Base-by-base conservation (phyloP, 2,797 vertebrate genomes). In the Gymnopithys bicolor region DNA sequence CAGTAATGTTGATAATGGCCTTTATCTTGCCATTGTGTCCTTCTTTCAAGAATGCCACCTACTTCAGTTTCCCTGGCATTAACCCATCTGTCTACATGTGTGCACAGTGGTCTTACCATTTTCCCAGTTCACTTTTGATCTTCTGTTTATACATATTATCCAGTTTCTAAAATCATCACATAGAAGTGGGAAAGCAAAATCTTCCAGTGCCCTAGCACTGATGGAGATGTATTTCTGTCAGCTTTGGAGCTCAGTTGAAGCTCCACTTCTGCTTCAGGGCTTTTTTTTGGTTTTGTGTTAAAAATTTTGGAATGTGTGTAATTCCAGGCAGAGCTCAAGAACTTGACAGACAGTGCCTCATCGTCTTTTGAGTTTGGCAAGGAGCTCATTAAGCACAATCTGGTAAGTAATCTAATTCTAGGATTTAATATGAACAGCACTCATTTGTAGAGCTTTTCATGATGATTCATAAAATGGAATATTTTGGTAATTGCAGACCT, bases 341-440 rank as follows among this genome's bases (percentile, higher is more conserved):
- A 99, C 96, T 98, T 99, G 92, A 99, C 98, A 56, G 99, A 99
- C 95, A 99, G 98, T 84, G 98, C 99, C 53, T 99, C 99, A 77
- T 98, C 98, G 33, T 99, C 99, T 39, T 99, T 99, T 97, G 99
- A 99, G 97, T 99, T 99, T 97, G 99, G 99, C 89, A 99, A 99
- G 96, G 99, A 99, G 95, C 99, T 99, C 92, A 99, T 99, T 97
- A 98, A 98, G 87, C 99, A 99, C 97, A 99, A 99, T 97, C 98
- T 99, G 98, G 99, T 99, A 96, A 98, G 97, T 97, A 94, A 69
- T 33, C 8, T 66, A n/a, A 68, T 78, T 94, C 51, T 89, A 3
- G 4, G 46, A 41, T 69, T 85, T 94, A n/a, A 45, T 77, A 67
- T 46, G 46, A 79, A 58, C 49, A 77, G 18, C n/a, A 12, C 10